Evolutionary conservation across 53 echinoderm and acorn worm genomes (phyloP).

Genomic region (Zoroaster sp.): DNA sequence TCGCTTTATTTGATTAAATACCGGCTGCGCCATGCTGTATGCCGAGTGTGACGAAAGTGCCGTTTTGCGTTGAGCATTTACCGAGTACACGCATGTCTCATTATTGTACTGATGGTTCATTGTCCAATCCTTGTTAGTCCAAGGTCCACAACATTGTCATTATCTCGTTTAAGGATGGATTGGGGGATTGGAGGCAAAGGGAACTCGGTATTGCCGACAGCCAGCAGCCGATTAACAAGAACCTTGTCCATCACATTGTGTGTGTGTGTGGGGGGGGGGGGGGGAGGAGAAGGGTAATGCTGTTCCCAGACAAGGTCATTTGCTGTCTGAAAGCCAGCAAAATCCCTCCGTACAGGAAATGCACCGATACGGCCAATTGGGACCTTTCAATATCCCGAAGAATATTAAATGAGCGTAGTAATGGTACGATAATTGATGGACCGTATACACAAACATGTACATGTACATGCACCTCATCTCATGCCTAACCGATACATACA

Average conservation of each 20-base stretch:
- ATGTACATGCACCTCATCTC: no score
- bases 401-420: not conserved
- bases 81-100: not conserved
- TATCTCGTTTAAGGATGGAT: not conserved
- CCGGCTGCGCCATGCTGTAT: not conserved
- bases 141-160: not conserved
- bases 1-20: not conserved
- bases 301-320: constrained; percentile 1
- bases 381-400: constrained; percentile 9
- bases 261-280: no score
- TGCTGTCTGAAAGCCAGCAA: not conserved
- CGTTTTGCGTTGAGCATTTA: not conserved
- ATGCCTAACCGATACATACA: no score
- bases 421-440: constrained; percentile 19
- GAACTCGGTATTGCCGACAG: not conserved
- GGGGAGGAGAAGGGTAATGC: not conserved
- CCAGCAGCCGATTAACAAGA: not conserved
- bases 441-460: not conserved
- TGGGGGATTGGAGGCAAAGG: not conserved
- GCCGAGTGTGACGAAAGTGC: not conserved
- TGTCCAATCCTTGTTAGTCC: not conserved
- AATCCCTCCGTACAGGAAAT: not conserved
- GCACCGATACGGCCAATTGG: not conserved
- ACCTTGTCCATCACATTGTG: not conserved
- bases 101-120: not conserved